Evolutionary conservation across 2,113 vertebrate genomes (phyloP).

Genomic region (Oreotrochilus melanogaster): DNA sequence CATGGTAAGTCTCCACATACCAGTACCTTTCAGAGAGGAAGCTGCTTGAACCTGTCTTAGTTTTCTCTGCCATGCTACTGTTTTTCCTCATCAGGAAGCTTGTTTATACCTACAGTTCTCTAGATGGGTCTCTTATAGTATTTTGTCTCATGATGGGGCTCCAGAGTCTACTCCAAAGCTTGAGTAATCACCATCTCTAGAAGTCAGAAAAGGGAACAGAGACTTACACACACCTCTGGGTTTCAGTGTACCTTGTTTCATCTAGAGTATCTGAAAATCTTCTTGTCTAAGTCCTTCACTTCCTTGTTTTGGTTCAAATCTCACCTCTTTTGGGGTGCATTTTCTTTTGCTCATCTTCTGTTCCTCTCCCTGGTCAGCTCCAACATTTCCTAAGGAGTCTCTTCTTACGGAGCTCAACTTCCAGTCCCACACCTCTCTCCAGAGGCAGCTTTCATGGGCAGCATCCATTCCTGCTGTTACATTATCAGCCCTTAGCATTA

Average conservation of each 20-base stretch:
- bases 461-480: background rate
- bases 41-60: background rate
- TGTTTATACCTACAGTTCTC: background rate
- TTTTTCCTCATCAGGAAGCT: background rate
- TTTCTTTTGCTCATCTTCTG: background rate
- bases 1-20: background rate
- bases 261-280: background rate
- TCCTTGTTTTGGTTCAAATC: background rate
- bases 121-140: background rate
- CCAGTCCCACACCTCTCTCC: background rate
- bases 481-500: rapidly evolving
- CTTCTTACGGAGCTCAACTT: background rate
- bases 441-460: background rate
- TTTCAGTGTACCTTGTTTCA: background rate
- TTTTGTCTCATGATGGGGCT: background rate
- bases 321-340: background rate
- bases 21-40: background rate
- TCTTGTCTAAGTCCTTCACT: background rate
- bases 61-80: background rate
- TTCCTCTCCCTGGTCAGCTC: background rate
- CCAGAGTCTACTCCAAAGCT: background rate
- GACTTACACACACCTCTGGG: background rate
- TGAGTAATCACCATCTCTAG: background rate
- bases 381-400: background rate
- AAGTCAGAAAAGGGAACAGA: background rate